These are phyloP conservation scores for Tortrix viridana DNA, from an alignment of 2,888 invertebrate species.

Conservation along the genomic window DNA sequence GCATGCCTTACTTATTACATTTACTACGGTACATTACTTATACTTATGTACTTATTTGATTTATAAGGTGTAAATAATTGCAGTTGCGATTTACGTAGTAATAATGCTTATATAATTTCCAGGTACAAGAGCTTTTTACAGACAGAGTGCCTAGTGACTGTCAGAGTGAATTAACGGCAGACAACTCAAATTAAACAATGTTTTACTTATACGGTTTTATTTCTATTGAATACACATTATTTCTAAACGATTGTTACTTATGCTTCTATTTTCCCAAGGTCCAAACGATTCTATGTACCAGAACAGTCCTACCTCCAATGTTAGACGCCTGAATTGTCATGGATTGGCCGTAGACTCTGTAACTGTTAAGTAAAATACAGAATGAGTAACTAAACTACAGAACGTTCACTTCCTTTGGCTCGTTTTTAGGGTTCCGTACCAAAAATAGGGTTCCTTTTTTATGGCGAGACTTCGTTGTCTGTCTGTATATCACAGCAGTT, in stretches of 20 bases:
- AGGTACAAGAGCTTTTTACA: constrained; percentile 79
- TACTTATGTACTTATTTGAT: too few species aligned
- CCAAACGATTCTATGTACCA: constrained; percentile 73
- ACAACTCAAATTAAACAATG: constrained; percentile 60
- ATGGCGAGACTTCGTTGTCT: too few species aligned
- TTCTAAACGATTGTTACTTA: not conserved
- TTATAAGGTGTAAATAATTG: too few species aligned
- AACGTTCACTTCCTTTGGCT: too few species aligned
- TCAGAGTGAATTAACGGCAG: constrained; percentile 73
- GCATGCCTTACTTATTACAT: too few species aligned
- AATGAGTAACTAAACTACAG: not conserved
- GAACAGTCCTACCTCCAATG: constrained; percentile 73
- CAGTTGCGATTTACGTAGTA: not conserved
- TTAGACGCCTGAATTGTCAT: constrained; percentile 74
- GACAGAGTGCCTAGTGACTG: constrained; percentile 79
- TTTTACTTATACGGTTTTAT: constrained; percentile 12
- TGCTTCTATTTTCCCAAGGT: constrained; percentile 56
- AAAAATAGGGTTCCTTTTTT: too few species aligned
- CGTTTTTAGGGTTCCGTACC: too few species aligned
- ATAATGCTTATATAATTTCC: constrained; percentile 47
- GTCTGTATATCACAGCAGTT: too few species aligned
- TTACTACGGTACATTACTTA: too few species aligned
- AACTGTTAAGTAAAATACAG: constrained; percentile 54
- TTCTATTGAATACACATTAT: constrained; percentile 32
- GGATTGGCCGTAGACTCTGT: constrained; percentile 70